Evolutionary conservation across 2,888 invertebrate genomes (phyloP).

Genomic region (Neelides folsomi): DNA sequence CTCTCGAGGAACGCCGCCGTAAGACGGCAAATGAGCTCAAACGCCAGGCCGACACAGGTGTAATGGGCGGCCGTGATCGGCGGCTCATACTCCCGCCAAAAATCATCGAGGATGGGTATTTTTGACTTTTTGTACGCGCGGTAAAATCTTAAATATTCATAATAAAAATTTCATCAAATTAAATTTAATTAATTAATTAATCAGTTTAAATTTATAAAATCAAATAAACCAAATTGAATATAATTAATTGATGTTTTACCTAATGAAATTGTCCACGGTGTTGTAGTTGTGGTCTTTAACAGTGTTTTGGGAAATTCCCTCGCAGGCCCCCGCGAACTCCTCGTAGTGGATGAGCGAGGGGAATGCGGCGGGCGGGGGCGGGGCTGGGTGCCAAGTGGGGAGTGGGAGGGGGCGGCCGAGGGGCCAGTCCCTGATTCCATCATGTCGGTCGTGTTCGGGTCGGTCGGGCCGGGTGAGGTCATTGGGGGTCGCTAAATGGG

Average conservation of each 20-base stretch:
- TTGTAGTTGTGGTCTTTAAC: conserved; percentile 77
- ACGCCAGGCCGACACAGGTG: conserved; percentile 77
- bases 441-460: conserved; percentile 7
- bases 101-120: conserved; percentile 49
- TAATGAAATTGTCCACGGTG: conserved; percentile 71
- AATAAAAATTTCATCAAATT: not conserved
- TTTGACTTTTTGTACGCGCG: conserved; percentile 46
- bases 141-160: conserved; percentile 44
- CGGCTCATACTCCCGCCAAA: conserved; percentile 63
- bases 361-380: conserved; percentile 34
- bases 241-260: conserved; percentile 35
- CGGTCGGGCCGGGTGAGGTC: not conserved
- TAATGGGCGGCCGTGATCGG: conserved; percentile 63
- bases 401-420: not conserved
- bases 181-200: not conserved
- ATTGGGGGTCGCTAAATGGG: not conserved
- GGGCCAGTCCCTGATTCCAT: conserved; percentile 34
- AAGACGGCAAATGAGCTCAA: conserved; percentile 59
- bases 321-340: conserved; percentile 63
- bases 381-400: not conserved
- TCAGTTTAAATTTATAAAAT: too few relatives aligned
- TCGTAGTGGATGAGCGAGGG: conserved; percentile 54
- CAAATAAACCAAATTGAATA: not conserved
- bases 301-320: conserved; percentile 62
- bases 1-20: conserved; percentile 46